Percentiles rank a stretch among this genome's conserved stretches.
Conservation (phyloP, 1,140 invertebrate genomes). For the Dreissena rostriformis region DNA sequence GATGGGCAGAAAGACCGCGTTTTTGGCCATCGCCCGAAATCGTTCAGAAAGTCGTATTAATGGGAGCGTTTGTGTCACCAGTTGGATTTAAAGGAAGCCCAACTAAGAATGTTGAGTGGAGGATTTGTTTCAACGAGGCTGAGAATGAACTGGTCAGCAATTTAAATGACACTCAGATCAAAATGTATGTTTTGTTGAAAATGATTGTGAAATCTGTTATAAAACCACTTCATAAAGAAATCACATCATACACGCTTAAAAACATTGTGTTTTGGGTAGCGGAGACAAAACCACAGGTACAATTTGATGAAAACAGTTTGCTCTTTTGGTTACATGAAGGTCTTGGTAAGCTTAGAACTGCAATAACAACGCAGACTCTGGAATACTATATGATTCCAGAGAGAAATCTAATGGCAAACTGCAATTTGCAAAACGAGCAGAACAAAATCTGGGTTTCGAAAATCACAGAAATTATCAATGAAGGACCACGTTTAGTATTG, state of each 20-base stretch:
- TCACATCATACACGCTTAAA: constrained; percentile 34
- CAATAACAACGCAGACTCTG: background rate
- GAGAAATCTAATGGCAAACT: background rate
- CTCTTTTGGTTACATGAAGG: background rate
- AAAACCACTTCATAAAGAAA: background rate
- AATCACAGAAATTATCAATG: too few species aligned
- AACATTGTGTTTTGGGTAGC: constrained; percentile 22
- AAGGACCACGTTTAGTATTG: too few species aligned
- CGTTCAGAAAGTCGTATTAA: background rate
- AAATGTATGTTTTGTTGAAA: constrained; percentile 25
- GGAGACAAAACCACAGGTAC: background rate
- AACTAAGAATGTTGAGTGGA: constrained; percentile 27
- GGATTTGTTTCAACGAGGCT: constrained; percentile 11
- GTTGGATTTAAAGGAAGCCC: background rate
- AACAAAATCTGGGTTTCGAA: too few species aligned
- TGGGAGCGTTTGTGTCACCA: constrained; percentile 12
- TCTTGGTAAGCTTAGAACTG: background rate
- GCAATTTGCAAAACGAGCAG: too few species aligned
- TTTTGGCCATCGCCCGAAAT: constrained; percentile 2
- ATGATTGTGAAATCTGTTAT: constrained; percentile 16
- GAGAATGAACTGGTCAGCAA: constrained; percentile 14
- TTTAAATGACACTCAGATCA: constrained; percentile 36
- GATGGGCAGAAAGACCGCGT: too few species aligned
- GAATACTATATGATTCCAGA: constrained; percentile 29
- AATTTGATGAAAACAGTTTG: background rate